Evolutionary conservation across 2,797 vertebrate species (phyloP), one percentile per base, ranked within the genome.

Genomic region (Argya squamiceps): DNA sequence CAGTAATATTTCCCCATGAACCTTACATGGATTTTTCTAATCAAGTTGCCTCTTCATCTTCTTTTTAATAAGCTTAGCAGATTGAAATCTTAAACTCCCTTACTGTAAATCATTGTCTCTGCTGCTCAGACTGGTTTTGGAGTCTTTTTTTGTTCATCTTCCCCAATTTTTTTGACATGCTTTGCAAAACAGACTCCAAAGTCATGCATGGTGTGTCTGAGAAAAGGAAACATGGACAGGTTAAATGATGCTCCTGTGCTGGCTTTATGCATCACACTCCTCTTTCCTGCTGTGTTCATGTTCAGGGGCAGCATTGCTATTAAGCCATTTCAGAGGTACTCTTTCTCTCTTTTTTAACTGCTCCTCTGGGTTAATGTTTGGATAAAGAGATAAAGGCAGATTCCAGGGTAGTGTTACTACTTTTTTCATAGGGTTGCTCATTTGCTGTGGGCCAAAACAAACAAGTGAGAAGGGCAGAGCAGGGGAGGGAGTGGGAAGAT

Each of bases 1-100:
- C 59, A 62, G 10, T 84, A 88, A 47, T 91, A 88, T 63, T 94
- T 92, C 67, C 49, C 41, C 18, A 5, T 93, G 92, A 96, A 96
- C 93, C 92, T 92, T 87, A 76, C 86, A 87, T 89, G 75, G 60
- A 68, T 89, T 93, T 94, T 93, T 95, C 64, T 93, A 89, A 94
- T 95, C 88, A 94, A 84, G 71, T 89, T 91, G 41, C 84, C 75
- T 92, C 71, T 93, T 88, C 52, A 64, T 95, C 90, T 84, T 92
- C 84, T 77, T 95, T 91, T 92, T 95, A 95, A 95, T 94, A 93
- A 90, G 68, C 60, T 95, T 79, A 71, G 53, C 37, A 94, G 68
- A 94, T 92, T 50, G 52, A 96, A 95, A 93, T 83, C 73, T 68
- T 91, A 85, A 95, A 78, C 53, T 91, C 13, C 47, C 22, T 71